These are phyloP conservation scores for Glossosoma conforme DNA, from an alignment of 1,140 invertebrate genomes.

Conservation along the genomic window DNA sequence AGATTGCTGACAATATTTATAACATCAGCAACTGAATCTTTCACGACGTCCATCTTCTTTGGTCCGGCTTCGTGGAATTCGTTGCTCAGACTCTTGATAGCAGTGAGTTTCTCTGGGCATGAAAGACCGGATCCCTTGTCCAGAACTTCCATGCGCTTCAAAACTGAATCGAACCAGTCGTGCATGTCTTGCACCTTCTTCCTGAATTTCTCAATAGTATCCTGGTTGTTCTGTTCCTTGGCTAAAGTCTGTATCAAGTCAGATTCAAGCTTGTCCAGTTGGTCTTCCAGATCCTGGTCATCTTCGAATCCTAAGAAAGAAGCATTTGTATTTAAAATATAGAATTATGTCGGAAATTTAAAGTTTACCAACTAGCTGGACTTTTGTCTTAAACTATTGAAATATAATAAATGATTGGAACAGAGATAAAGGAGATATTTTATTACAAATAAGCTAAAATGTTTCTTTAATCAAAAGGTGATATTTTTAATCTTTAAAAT, in stretches of 20 bases:
- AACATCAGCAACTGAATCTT: conserved; percentile 62
- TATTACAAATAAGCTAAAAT: too few relatives aligned
- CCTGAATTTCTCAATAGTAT: conserved; percentile 73
- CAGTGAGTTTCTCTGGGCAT: conserved; percentile 72
- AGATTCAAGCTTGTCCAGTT: conserved; percentile 63
- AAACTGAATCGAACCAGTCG: conserved; percentile 72
- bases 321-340: neutral
- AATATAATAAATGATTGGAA: too few relatives aligned
- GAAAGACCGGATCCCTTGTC: conserved; percentile 79
- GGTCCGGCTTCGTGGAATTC: conserved; percentile 69
- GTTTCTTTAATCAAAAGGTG: too few relatives aligned
- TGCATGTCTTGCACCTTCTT: conserved; percentile 70
- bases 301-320: conserved; percentile 50
- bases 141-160: conserved; percentile 72
- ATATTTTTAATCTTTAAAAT: too few relatives aligned
- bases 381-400: too few relatives aligned
- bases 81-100: conserved; percentile 60
- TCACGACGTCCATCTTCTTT: conserved; percentile 61
- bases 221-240: conserved; percentile 69
- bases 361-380: too few relatives aligned
- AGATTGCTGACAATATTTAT: conserved; percentile 77
- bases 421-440: too few relatives aligned
- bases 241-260: conserved; percentile 67
- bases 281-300: conserved; percentile 65
- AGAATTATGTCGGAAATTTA: neutral